Conservation (phyloP, 2,113 vertebrate species). For the Lophius piscatorius region DNA sequence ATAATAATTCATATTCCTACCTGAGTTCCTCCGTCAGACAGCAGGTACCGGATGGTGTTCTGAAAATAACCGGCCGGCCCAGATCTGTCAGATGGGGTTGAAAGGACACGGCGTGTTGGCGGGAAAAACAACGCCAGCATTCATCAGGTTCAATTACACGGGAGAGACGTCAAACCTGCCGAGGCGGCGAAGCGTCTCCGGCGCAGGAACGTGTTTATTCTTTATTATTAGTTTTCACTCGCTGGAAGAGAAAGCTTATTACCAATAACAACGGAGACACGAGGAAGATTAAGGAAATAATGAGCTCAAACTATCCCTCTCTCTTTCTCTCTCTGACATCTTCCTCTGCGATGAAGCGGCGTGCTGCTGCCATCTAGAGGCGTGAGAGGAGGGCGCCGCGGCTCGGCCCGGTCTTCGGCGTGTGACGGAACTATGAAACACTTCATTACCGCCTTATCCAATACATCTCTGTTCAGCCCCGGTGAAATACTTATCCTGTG, state of each 20-base stretch:
- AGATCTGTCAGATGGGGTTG: conserved; percentile 70
- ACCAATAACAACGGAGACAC: conserved; percentile 54
- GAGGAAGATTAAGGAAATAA: conserved; percentile 66
- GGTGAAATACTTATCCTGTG: conserved; percentile 16
- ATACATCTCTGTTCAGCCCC: neutral
- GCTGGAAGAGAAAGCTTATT: conserved; percentile 33
- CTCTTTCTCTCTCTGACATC: conserved; percentile 14
- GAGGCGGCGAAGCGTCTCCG: conserved; percentile 23
- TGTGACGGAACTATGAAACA: conserved; percentile 29
- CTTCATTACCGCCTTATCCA: conserved; percentile 25
- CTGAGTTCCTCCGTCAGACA: conserved; percentile 11
- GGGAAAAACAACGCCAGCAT: conserved; percentile 53
- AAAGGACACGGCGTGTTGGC: conserved; percentile 54
- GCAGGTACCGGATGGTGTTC: conserved; percentile 44
- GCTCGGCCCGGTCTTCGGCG: neutral
- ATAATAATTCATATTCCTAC: conserved; percentile 42
- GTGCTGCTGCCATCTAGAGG: conserved; percentile 74
- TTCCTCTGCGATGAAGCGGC: conserved; percentile 10
- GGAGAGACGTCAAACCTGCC: conserved; percentile 61
- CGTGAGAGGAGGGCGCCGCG: accelerated
- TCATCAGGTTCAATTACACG: conserved; percentile 67
- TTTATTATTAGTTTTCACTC: conserved; percentile 6
- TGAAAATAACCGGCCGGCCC: conserved; percentile 69
- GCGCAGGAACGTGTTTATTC: neutral
- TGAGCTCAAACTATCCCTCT: conserved; percentile 57